phyloP scores from a whole-genome alignment of 1,140 invertebrate genomes.

The Euglossa dilemma region DNA sequence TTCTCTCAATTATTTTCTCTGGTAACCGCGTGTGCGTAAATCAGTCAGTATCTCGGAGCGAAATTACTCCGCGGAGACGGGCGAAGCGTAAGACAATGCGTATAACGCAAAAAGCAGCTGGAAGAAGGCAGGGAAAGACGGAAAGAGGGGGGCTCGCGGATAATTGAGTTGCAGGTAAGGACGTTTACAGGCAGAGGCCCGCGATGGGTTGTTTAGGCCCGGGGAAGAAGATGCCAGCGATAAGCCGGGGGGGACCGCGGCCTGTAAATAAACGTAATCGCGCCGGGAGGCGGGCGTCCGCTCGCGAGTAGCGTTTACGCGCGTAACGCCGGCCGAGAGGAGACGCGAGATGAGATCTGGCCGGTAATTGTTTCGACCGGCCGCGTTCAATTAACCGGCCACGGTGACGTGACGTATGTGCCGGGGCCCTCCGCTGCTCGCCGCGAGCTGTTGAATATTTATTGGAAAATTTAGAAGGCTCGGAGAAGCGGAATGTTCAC shows the following conservation, averaged over 20 bases:
- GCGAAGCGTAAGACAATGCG: constrained; percentile 14
- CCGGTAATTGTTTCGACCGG: constrained; percentile 34
- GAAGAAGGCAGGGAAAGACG: background rate
- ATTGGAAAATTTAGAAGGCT: constrained; percentile 2
- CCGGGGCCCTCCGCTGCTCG: too few species aligned
- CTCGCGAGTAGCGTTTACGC: constrained; percentile 17
- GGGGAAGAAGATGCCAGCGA: constrained; percentile 51
- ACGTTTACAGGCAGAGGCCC: constrained; percentile 34
- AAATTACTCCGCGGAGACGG: background rate
- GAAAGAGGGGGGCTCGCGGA: constrained; percentile 14
- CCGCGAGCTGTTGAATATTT: constrained; percentile 27
- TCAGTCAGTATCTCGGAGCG: constrained; percentile 36
- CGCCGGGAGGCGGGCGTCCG: constrained; percentile 16
- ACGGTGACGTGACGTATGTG: background rate
- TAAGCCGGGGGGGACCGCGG: constrained; percentile 33
- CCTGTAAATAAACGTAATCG: constrained; percentile 58
- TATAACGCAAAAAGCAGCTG: background rate
- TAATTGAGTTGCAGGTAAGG: constrained; percentile 63
- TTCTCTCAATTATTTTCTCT: constrained; percentile 50
- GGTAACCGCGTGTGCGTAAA: constrained; percentile 38
- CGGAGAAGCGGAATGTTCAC: background rate
- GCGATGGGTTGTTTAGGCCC: constrained; percentile 42
- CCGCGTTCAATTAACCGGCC: constrained; percentile 30
- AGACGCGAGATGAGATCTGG: constrained; percentile 29
- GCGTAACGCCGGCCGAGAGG: background rate